Evolutionary conservation across 2,797 vertebrate genomes (phyloP), one percentile per base, ranked within the genome.

Genomic region (Falco concolor): DNA sequence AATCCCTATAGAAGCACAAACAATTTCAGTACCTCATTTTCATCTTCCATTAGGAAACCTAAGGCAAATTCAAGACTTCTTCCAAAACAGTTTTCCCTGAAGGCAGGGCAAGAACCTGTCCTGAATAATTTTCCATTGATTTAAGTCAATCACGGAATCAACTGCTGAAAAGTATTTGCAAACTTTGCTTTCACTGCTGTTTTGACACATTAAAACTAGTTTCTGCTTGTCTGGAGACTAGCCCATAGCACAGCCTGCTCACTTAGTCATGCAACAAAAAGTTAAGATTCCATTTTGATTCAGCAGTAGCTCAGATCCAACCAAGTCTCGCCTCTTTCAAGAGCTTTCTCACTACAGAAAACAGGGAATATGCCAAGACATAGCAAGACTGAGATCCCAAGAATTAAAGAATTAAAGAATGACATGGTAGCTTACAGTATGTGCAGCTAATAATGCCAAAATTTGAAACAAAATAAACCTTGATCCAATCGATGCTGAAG

Each of bases 181-280:
- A 74, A 68, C 63, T 76, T 63, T 45, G 25, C 53, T 77, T 92
- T 77, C 61, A 25, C 42, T 72, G 59, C 57, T 91, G 79, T 93
- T 95, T 78, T 81, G 69, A 89, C 85, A 91, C 16, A 86, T 36
- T 44, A 60, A 52, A 87, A 91, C 93, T 56, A 73, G 90, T 84
- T 94, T 63, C 69, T 65, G 36, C 94, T 90, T 86, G 92, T 67
- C n/a, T 47, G 11, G 27, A 92, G 47, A 40, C 70, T 36, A 82
- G 67, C 25, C 44, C 20, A 15, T 38, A 70, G 73, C 11, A 12
- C 10, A 61, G 42, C 40, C 49, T 73, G 47, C 80, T 93, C 86
- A 90, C 22, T 16, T 34, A 76, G 52, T 73, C 74, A 87, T 28
- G 24, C 60, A 91, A 86, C 30, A 68, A 12, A 32, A 80, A 68